phyloP scores from a whole-genome alignment of 2,888 invertebrate species.

The Diaphora mendica region DNA sequence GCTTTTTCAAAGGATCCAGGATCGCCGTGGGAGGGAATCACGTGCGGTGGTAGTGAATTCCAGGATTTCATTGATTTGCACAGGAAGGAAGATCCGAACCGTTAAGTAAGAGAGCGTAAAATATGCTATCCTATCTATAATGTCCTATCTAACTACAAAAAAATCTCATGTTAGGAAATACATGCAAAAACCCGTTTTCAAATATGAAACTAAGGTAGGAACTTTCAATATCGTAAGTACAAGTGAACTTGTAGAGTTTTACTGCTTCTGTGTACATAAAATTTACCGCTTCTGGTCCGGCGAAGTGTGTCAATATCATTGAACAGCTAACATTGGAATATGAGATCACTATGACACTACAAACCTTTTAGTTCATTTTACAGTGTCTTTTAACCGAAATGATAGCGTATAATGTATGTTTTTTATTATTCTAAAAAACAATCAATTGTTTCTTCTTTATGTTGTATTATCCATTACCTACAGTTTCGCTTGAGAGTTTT shows the following conservation, averaged over 20 bases:
- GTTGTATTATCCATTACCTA: neutral
- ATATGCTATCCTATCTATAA: no score
- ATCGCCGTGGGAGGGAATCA: no score
- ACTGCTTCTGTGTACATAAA: conserved; percentile 12
- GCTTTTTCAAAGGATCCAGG: no score
- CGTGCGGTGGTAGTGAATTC: no score
- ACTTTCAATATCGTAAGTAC: neutral
- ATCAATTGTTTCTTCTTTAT: conserved; percentile 15
- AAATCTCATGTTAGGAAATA: neutral
- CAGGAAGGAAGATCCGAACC: no score
- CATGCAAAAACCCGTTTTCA: neutral
- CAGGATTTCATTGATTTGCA: no score
- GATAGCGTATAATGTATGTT: neutral
- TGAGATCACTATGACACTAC: conserved; percentile 9
- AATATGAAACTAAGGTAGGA: conserved; percentile 23
- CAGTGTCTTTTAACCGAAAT: conserved; percentile 10
- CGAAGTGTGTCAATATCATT: conserved; percentile 14
- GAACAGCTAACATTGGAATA: neutral
- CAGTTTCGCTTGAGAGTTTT: no score
- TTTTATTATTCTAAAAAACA: neutral
- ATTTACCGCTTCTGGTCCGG: conserved; percentile 15
- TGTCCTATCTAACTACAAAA: neutral
- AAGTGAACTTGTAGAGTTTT: conserved; percentile 34
- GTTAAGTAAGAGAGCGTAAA: no score
- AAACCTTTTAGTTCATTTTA: conserved; percentile 12